Percentiles rank a stretch among this genome's conserved stretches.
Evolutionary conservation across 2,797 vertebrate species (phyloP).

Genomic region (Argyrosomus regius): DNA sequence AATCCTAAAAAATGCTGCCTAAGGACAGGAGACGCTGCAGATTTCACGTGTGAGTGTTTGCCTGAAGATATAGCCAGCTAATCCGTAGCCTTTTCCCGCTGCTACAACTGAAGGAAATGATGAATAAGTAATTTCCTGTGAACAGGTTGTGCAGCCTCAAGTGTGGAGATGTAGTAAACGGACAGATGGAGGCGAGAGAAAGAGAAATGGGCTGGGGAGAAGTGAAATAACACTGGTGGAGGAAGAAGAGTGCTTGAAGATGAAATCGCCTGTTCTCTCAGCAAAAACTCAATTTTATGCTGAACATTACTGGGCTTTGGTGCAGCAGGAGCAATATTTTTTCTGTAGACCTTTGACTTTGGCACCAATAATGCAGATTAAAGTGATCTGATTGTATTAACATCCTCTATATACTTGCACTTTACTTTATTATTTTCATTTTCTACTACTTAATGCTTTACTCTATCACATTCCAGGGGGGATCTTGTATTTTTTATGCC

Average conservation of each 20-base stretch:
- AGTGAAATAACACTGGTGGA: neutral
- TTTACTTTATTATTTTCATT: too few relatives aligned
- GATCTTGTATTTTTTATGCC: too few relatives aligned
- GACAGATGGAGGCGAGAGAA: slow-evolving; percentile 48
- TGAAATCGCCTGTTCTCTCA: slow-evolving; percentile 3
- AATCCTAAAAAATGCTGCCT: slow-evolving; percentile 48
- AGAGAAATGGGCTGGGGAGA: neutral
- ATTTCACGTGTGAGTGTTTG: slow-evolving; percentile 42
- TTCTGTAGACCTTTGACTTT: neutral
- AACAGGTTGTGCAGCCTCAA: slow-evolving; percentile 53
- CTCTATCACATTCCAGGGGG: too few relatives aligned
- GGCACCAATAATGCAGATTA: neutral
- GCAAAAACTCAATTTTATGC: neutral
- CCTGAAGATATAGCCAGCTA: slow-evolving; percentile 39
- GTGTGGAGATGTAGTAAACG: slow-evolving; percentile 25
- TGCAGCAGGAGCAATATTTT: neutral
- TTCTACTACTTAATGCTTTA: too few relatives aligned
- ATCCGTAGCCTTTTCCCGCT: slow-evolving; percentile 39
- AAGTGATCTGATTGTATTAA: neutral
- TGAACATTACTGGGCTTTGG: neutral
- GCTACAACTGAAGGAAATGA: slow-evolving; percentile 23
- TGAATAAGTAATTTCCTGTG: slow-evolving; percentile 64
- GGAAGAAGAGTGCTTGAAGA: neutral
- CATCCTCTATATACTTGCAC: too few relatives aligned
- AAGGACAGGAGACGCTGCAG: slow-evolving; percentile 23